A percentile compares a stretch with the other conserved stretches of the same genome.
Evolutionary conservation across 1,140 invertebrate species (phyloP).

Genomic region (Conopomorpha cramerella): DNA sequence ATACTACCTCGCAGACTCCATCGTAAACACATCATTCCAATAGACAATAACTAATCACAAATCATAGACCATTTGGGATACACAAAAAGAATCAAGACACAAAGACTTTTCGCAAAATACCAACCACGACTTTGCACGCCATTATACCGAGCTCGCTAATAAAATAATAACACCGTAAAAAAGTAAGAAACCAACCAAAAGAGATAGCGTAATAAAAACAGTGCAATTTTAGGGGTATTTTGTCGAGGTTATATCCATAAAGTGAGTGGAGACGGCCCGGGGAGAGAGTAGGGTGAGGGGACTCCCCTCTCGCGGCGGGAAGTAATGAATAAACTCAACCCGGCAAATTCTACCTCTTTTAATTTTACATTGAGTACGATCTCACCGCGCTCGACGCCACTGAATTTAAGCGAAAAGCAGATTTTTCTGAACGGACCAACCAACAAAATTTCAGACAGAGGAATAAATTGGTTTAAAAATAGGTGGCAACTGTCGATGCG

Average conservation of each 20-base stretch:
- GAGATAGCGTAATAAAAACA: slow-evolving; percentile 57
- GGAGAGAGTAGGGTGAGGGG: slow-evolving; percentile 3
- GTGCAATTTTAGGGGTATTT: slow-evolving; percentile 60
- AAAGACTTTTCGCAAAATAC: background rate
- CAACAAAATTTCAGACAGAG: too few relatives aligned
- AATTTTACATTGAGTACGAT: slow-evolving; percentile 53
- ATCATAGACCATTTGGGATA: too few relatives aligned
- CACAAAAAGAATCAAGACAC: too few relatives aligned
- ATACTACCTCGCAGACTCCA: too few relatives aligned
- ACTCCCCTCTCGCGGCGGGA: slow-evolving; percentile 17
- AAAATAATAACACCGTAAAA: slow-evolving; percentile 53
- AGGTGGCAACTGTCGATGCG: too few relatives aligned
- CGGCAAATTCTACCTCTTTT: slow-evolving; percentile 27
- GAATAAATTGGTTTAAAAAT: too few relatives aligned
- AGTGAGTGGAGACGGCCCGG: slow-evolving; percentile 32
- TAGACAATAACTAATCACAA: slow-evolving; percentile 8
- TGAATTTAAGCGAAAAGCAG: slow-evolving; percentile 33
- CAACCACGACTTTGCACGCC: slow-evolving; percentile 1
- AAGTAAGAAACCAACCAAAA: slow-evolving; percentile 51
- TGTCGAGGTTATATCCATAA: slow-evolving; percentile 61
- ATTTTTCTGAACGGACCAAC: too few relatives aligned
- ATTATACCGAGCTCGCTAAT: slow-evolving; percentile 28
- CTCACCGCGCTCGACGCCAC: slow-evolving; percentile 26
- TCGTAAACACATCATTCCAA: slow-evolving; percentile 3
- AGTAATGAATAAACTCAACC: slow-evolving; percentile 58